Percentiles rank a stretch among this genome's conserved stretches.
Evolutionary conservation across 2,888 invertebrate genomes (phyloP).

Genomic region (Andrena marginata): DNA sequence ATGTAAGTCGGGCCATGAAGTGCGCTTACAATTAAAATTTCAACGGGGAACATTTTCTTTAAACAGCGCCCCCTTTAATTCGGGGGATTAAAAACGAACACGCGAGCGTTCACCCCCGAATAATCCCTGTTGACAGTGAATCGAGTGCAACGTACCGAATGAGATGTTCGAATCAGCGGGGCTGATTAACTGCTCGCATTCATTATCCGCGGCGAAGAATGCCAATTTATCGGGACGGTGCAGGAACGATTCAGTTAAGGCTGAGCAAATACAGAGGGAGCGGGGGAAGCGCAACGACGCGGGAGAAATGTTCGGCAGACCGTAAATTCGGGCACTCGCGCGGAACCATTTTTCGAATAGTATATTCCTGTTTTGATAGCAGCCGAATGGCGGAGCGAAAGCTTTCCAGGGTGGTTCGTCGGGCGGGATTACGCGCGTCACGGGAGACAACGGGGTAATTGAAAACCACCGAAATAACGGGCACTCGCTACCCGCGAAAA

Average conservation of each 20-base stretch:
- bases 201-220: neutral
- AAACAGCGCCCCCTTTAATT: neutral
- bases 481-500: neutral
- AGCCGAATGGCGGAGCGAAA: neutral
- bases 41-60: slow-evolving; percentile 8
- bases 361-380: neutral
- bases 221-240: slow-evolving; percentile 8
- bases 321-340: slow-evolving; percentile 13
- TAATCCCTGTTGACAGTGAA: slow-evolving; percentile 11
- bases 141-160: neutral
- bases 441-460: slow-evolving; percentile 30
- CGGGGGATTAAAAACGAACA: neutral
- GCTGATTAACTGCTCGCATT: slow-evolving; percentile 28
- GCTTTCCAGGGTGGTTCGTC: slow-evolving; percentile 6
- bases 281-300: neutral
- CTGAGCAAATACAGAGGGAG: neutral
- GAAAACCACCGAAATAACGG: slow-evolving; percentile 33
- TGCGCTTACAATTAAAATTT: neutral
- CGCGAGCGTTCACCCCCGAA: neutral
- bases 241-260: slow-evolving; percentile 4
- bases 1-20: neutral
- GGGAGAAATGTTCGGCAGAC: neutral
- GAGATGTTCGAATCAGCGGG: slow-evolving; percentile 29
- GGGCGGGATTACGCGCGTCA: slow-evolving; percentile 8
- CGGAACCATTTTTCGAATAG: slow-evolving; percentile 8